Conservation (phyloP, 35 echinoderm and acorn worm species). For the Heliocidaris tuberculata region DNA sequence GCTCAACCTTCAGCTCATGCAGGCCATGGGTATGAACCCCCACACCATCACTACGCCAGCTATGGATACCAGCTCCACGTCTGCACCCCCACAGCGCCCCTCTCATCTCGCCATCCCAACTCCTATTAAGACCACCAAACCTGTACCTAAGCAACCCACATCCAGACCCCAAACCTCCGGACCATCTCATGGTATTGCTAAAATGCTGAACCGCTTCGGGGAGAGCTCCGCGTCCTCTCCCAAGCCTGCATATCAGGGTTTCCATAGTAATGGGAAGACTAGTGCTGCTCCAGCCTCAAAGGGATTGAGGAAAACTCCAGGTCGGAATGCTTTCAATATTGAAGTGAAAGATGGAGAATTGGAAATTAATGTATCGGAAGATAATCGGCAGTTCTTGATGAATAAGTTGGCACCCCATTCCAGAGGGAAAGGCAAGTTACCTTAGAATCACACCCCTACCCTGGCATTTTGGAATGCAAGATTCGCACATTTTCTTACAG, state of each 20-base stretch:
- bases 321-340: background rate
- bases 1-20: conserved; percentile 35
- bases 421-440: conserved; percentile 31
- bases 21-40: conserved; percentile 31
- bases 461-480: background rate
- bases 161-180: background rate
- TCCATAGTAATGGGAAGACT: background rate
- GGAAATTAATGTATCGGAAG: background rate
- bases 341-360: conserved; percentile 11
- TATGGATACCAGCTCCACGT: background rate
- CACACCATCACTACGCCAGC: background rate
- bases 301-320: conserved; percentile 21
- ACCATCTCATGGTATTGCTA: conserved; percentile 30
- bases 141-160: background rate
- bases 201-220: conserved; percentile 21
- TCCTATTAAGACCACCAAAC: conserved; percentile 33
- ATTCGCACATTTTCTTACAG: background rate
- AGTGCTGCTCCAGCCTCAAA: background rate
- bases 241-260: background rate
- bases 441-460: background rate
- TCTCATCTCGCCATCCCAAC: conserved; percentile 36
- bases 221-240: background rate
- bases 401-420: conserved; percentile 5
- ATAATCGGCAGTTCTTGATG: conserved; percentile 21
- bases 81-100: background rate